A percentile compares a stretch with the other conserved stretches of the same genome.
These are phyloP conservation scores for Crambe crambe DNA, from an alignment of 37 sponge, comb jelly and placozoan genomes.

Conservation along the genomic window DNA sequence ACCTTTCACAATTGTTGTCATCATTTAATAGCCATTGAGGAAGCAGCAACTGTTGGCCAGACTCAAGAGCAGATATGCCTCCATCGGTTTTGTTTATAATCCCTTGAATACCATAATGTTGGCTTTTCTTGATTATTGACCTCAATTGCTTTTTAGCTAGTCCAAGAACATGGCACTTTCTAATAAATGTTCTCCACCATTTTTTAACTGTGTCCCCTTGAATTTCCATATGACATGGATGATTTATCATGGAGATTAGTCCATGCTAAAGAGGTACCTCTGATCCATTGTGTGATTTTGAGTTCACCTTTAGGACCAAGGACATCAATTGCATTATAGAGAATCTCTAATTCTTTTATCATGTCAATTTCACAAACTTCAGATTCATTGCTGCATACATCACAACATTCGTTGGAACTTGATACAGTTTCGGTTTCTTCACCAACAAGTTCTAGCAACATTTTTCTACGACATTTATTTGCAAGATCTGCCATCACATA, in stretches of 20 bases:
- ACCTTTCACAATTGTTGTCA: too few species aligned
- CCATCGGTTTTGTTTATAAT: too few species aligned
- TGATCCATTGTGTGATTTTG: constrained; percentile 22
- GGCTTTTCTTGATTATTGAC: too few species aligned
- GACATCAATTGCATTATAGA: constrained; percentile 2
- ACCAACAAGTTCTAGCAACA: not conserved
- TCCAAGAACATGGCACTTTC: too few species aligned
- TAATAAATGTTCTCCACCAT: too few species aligned
- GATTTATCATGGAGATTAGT: constrained; percentile 1
- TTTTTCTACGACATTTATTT: not conserved
- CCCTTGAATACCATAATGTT: too few species aligned
- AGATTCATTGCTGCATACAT: not conserved
- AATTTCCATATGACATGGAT: constrained; percentile 14
- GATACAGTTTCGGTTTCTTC: not conserved
- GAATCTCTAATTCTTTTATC: not conserved
- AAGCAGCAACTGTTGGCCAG: too few species aligned
- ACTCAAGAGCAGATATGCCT: too few species aligned
- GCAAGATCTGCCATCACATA: constrained; percentile 5
- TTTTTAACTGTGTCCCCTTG: too few species aligned
- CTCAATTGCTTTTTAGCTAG: too few species aligned
- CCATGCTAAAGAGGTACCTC: constrained; percentile 4
- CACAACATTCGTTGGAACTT: not conserved
- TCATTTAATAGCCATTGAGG: too few species aligned
- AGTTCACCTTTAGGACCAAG: constrained; percentile 5
- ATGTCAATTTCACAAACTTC: not conserved